phyloP scores from a whole-genome alignment of 2,113 vertebrate species.

The Ceyx margarethae region DNA sequence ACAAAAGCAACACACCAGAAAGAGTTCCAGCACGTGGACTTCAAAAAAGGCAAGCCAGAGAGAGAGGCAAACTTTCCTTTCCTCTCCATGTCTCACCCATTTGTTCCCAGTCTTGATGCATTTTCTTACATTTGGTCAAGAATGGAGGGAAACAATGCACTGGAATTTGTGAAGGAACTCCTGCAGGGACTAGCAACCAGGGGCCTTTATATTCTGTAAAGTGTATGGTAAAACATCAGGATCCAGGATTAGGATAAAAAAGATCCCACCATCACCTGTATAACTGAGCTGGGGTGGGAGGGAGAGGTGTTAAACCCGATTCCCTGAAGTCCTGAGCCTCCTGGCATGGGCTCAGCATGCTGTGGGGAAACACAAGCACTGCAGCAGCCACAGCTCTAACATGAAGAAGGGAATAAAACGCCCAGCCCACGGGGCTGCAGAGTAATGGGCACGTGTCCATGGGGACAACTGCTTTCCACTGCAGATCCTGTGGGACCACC shows the following conservation, averaged over 20 bases:
- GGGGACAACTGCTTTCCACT: not conserved
- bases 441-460: rapidly evolving
- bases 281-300: not conserved
- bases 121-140: not conserved
- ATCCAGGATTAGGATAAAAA: not conserved
- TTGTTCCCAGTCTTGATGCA: not conserved
- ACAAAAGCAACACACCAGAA: not conserved
- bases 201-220: not conserved
- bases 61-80: not conserved
- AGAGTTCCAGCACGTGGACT: not conserved
- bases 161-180: not conserved
- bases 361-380: rapidly evolving
- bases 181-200: not conserved
- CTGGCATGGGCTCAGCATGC: not conserved
- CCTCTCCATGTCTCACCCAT: not conserved
- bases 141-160: not conserved
- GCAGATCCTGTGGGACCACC: rapidly evolving
- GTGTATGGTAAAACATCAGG: not conserved
- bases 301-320: not conserved
- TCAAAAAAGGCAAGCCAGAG: not conserved
- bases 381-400: rapidly evolving
- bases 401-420: not conserved
- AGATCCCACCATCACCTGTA: not conserved
- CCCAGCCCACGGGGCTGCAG: not conserved
- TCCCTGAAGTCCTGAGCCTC: not conserved